A percentile compares a stretch with the other conserved stretches of the same genome.
Conservation (phyloP, 2,888 invertebrate species). For the Brenthis daphne region DNA sequence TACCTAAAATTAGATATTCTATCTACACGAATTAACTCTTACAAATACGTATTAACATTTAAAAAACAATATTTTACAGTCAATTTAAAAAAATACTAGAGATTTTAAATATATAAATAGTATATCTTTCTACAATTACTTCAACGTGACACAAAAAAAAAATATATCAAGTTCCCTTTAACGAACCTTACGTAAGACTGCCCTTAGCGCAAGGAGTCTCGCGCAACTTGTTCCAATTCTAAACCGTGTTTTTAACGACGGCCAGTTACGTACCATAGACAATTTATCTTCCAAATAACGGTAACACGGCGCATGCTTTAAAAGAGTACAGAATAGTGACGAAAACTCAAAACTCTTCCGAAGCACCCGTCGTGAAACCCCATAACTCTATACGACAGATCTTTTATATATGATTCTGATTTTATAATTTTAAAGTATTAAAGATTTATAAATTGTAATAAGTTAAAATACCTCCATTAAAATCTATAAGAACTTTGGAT, state of each 20-base stretch:
- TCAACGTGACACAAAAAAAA: not conserved
- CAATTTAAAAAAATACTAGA: no score
- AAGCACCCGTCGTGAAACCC: constrained; percentile 5
- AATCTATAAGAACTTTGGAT: constrained; percentile 7
- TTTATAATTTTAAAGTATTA: constrained; percentile 19
- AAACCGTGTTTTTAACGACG: constrained; percentile 36
- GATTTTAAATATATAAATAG: no score
- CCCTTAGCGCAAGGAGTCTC: not conserved
- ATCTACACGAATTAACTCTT: not conserved
- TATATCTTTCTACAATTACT: no score
- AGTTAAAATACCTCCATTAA: constrained; percentile 20
- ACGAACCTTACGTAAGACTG: not conserved
- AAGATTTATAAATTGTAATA: constrained; percentile 19
- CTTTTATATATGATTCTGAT: constrained; percentile 7
- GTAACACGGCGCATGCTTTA: not conserved
- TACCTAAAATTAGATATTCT: not conserved
- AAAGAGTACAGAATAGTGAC: not conserved
- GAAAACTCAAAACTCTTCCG: not conserved
- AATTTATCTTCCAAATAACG: constrained; percentile 19
- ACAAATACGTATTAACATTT: no score
- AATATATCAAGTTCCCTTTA: not conserved
- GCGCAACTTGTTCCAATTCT: constrained; percentile 16
- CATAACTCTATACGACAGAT: constrained; percentile 6
- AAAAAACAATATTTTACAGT: no score
- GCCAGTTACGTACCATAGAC: constrained; percentile 44